Base-by-base conservation (phyloP, 2,797 vertebrate species). In the Myiotriccus ornatus region DNA sequence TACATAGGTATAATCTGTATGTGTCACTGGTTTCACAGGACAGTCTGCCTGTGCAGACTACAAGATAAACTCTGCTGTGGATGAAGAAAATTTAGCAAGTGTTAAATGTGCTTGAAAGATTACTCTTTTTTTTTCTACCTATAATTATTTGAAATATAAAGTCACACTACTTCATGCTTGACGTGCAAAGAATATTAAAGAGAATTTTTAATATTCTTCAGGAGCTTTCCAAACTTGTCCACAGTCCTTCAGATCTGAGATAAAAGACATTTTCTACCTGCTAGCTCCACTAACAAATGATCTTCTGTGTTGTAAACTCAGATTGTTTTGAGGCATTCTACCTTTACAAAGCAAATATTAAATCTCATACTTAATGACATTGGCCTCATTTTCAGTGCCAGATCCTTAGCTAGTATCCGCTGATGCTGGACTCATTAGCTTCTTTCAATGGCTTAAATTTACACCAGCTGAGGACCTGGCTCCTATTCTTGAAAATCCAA, bases 401-500 rank as follows among this genome's bases (percentile, higher is more conserved):
- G 44, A 63, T 63, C 65, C 70, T 86, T 63, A 93, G 65, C 47
- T 55, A 53, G 37, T 53, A 64, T 93, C 84, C 84, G 56, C 44
- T 86, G 92, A 91, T 63, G 59, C 49, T 73, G 70, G 34, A 53
- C 56, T 94, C 69, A 84, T 92, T 88, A 88, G 25, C 52, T 79
- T 60, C 65, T 92, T 67, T 79, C 59, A 90, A 93, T 63, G 59
- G 63, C 77, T 91, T 90, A 81, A 93, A 95, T 96, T 96, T 91
- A 93, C 62, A 93, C 82, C 65, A 75, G 50, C 69, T 93, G 91
- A 96, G 85, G 79, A 92, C 95, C 65, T 94, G 79, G 28, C 82
- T 92, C 90, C 34, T 94, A 76, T 78, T 88, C 62, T 90, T 87
- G 60, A 91, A 93, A 97, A 97, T 49, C 81, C 41, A 62, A 90